Conservation (phyloP, 2,797 vertebrate species). For the Florisuga fusca region DNA sequence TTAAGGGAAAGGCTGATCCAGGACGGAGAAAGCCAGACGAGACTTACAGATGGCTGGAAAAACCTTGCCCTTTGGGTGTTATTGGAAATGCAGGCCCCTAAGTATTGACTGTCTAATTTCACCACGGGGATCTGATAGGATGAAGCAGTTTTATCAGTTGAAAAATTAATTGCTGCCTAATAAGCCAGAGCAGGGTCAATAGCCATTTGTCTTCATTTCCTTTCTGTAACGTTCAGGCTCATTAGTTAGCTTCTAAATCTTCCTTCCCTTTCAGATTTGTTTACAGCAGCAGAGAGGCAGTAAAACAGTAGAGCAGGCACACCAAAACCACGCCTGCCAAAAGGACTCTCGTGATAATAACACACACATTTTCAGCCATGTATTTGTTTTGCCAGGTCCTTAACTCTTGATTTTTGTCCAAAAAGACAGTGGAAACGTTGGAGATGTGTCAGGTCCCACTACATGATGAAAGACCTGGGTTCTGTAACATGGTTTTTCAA, state of each 20-base stretch:
- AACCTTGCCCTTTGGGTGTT: neutral
- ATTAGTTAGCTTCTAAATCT: constrained; percentile 24
- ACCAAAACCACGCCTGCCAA: neutral
- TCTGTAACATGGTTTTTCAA: neutral
- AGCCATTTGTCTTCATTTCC: neutral
- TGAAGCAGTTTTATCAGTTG: neutral
- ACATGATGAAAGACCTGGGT: neutral
- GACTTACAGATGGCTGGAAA: neutral
- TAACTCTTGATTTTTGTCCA: neutral
- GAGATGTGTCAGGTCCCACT: neutral
- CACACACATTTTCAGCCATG: neutral
- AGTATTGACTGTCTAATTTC: neutral
- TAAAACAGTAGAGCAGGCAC: neutral
- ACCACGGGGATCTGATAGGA: neutral
- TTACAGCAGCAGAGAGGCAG: constrained; percentile 22
- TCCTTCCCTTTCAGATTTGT: neutral
- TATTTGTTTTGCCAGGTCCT: neutral
- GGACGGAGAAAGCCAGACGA: neutral
- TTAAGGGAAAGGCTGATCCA: neutral
- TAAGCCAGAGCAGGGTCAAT: neutral
- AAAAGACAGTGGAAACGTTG: neutral
- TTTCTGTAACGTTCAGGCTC: neutral
- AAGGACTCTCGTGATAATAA: neutral
- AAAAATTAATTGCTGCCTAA: constrained; percentile 24
- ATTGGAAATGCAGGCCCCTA: neutral